Conservation (phyloP, 2,888 invertebrate species). For the Nymphalis c-album region DNA sequence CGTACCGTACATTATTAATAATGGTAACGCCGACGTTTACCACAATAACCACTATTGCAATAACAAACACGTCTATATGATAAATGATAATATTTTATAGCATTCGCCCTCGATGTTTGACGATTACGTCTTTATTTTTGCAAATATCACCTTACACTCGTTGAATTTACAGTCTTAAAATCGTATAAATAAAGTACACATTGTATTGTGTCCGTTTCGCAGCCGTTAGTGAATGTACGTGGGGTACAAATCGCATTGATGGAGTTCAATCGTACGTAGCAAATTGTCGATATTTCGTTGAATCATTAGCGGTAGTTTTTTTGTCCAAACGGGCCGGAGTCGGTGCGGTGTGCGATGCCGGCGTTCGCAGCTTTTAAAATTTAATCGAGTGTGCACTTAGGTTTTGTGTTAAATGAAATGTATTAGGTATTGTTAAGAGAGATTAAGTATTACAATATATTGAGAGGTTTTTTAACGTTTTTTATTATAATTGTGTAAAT, state of each 20-base stretch:
- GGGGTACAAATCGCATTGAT: conserved; percentile 74
- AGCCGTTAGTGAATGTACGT: conserved; percentile 53
- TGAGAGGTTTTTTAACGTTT: conserved; percentile 1
- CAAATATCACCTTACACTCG: conserved; percentile 47
- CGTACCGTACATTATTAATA: conserved; percentile 66
- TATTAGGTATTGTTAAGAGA: conserved; percentile 26
- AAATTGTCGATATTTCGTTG: conserved; percentile 75
- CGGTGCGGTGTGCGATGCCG: conserved; percentile 40
- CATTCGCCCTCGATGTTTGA: conserved; percentile 69
- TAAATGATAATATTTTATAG: conserved; percentile 79
- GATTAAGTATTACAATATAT: conserved; percentile 19
- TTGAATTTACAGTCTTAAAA: conserved; percentile 30
- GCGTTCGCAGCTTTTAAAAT: conserved; percentile 53
- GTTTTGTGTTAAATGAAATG: conserved; percentile 49
- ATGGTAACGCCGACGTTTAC: conserved; percentile 75
- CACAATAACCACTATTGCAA: conserved; percentile 72
- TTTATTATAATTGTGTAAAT: background rate
- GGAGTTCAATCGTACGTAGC: conserved; percentile 77
- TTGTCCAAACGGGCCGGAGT: conserved; percentile 49
- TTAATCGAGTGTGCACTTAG: conserved; percentile 57
- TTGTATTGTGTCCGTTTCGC: conserved; percentile 26
- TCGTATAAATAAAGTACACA: conserved; percentile 25
- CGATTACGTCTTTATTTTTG: conserved; percentile 72
- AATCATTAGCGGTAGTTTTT: conserved; percentile 66
- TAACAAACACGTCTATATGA: conserved; percentile 75